These are phyloP conservation scores for Palloptera scutellata DNA, from an alignment of 2,888 invertebrate genomes.

Conservation along the genomic window DNA sequence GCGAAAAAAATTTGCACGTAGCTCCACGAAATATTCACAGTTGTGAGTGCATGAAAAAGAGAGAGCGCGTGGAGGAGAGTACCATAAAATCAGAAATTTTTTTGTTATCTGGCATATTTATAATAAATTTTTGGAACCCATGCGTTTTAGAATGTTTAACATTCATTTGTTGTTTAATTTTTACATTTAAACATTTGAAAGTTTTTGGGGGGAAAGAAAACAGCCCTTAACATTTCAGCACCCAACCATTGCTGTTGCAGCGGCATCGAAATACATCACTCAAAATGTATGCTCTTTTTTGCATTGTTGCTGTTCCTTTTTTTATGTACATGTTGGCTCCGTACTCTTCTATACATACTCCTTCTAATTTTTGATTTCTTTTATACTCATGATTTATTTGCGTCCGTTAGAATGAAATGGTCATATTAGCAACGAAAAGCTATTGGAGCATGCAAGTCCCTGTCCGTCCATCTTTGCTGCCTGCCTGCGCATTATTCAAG, in stretches of 20 bases:
- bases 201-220: neutral
- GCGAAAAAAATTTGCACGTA: slow-evolving; percentile 41
- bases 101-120: too few species aligned
- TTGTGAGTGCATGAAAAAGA: too few species aligned
- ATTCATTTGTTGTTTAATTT: too few species aligned
- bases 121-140: too few species aligned
- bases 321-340: neutral
- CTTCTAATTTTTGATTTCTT: slow-evolving; percentile 15
- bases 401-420: slow-evolving; percentile 26
- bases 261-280: slow-evolving; percentile 7
- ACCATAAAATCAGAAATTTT: too few species aligned
- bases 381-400: slow-evolving; percentile 18
- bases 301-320: neutral
- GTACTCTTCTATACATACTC: slow-evolving; percentile 4
- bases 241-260: neutral
- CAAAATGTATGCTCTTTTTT: neutral
- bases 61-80: too few species aligned
- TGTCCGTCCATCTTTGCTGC: neutral
- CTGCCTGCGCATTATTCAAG: neutral
- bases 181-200: too few species aligned
- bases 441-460: neutral
- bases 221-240: neutral
- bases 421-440: neutral
- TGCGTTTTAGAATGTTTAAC: too few species aligned
- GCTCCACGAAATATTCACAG: neutral